Evolutionary conservation across 2,797 vertebrate species (phyloP).

Genomic region (Helarctos malayanus): DNA sequence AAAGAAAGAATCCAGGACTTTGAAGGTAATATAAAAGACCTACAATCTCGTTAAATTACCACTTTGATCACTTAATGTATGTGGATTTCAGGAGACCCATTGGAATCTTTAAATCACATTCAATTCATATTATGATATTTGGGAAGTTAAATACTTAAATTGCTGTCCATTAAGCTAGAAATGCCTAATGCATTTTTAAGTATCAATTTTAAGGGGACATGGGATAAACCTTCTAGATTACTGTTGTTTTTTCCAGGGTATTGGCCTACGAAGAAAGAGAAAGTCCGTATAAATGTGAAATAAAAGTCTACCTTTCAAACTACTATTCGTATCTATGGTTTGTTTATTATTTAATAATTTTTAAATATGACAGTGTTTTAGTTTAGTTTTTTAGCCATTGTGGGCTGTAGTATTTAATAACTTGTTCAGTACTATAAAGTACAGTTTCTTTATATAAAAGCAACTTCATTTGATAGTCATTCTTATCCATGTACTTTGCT

Average conservation of each 20-base stretch:
- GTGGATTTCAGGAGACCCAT: not conserved
- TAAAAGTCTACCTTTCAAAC: not conserved
- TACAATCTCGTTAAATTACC: not conserved
- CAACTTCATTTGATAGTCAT: not conserved
- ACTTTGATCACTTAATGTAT: not conserved
- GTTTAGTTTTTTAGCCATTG: not conserved
- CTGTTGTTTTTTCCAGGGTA: not conserved
- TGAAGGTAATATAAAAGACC: not conserved
- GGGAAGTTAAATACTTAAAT: not conserved
- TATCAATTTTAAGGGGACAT: not conserved
- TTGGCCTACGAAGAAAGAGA: not conserved
- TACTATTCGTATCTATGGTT: not conserved
- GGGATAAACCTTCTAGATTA: not conserved
- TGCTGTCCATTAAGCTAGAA: not conserved
- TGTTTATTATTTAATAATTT: conserved; percentile 23
- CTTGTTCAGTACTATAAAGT: not conserved
- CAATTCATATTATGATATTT: not conserved
- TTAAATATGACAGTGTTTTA: not conserved
- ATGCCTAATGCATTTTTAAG: not conserved
- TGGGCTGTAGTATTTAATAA: not conserved
- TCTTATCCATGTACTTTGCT: not conserved
- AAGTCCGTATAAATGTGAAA: not conserved
- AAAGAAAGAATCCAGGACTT: conserved; percentile 48
- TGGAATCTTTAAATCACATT: conserved; percentile 35
- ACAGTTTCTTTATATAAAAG: not conserved